Percentiles rank a stretch among this genome's conserved stretches.
Conservation (phyloP, 2,113 vertebrate species). For the Promerops cafer region DNA sequence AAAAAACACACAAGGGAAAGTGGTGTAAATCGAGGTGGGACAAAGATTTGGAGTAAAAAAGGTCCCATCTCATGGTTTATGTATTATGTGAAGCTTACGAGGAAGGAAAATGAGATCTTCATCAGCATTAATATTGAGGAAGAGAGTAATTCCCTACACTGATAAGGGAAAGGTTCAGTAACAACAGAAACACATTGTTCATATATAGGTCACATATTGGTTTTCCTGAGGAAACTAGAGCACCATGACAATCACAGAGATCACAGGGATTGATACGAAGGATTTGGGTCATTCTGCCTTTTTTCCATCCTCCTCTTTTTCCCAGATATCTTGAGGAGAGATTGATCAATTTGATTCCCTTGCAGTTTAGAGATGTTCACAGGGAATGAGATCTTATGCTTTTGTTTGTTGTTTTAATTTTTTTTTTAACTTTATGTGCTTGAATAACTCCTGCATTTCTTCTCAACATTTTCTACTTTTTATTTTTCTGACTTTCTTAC, state of each 20-base stretch:
- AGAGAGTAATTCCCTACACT: neutral
- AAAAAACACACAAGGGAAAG: neutral
- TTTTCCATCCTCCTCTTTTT: rapidly evolving
- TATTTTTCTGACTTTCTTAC: neutral
- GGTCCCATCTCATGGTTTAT: neutral
- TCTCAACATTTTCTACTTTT: neutral
- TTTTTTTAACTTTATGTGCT: neutral
- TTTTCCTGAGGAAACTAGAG: neutral
- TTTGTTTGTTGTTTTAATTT: neutral
- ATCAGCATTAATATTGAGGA: neutral
- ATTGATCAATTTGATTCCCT: neutral
- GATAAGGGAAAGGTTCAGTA: neutral
- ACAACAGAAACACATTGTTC: neutral
- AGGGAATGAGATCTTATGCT: neutral
- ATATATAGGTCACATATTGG: too few species aligned
- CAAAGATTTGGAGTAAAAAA: neutral
- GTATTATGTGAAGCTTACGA: neutral
- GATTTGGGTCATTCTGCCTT: neutral
- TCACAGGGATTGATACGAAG: neutral
- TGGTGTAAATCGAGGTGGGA: neutral
- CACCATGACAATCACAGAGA: neutral
- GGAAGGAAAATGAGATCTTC: neutral
- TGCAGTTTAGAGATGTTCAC: neutral
- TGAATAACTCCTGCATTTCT: neutral
- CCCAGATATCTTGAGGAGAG: neutral